A percentile compares a stretch with the other conserved stretches of the same genome.
Conservation (phyloP, 2,888 invertebrate genomes). For the Tricholauxania praeusta region DNA sequence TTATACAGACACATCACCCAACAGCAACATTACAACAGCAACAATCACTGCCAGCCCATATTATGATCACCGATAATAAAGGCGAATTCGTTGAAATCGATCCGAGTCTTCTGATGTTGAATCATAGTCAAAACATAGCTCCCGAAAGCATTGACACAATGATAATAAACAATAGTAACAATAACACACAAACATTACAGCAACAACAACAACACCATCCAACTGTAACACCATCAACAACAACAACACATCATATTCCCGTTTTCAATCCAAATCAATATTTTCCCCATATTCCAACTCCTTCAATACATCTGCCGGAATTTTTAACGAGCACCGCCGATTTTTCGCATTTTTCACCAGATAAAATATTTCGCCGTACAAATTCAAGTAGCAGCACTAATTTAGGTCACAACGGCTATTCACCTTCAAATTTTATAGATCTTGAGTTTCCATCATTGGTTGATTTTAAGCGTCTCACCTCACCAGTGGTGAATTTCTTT, state of each 20-base stretch:
- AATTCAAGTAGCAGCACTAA: conserved; percentile 51
- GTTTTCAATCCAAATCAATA: conserved; percentile 40
- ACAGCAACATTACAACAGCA: conserved; percentile 41
- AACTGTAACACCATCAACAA: conserved; percentile 41
- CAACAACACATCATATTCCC: conserved; percentile 14
- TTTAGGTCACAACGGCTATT: conserved; percentile 48
- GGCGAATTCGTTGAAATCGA: conserved; percentile 62
- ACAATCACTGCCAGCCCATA: conserved; percentile 55
- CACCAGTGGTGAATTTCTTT: conserved; percentile 66
- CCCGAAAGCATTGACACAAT: conserved; percentile 42
- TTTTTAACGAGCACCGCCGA: conserved; percentile 58
- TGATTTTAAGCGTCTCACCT: conserved; percentile 63
- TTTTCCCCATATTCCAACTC: conserved; percentile 50
- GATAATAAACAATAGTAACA: conserved; percentile 47
- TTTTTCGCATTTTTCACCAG: conserved; percentile 59
- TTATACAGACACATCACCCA: conserved; percentile 14
- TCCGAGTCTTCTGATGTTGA: conserved; percentile 49
- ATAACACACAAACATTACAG: conserved; percentile 48
- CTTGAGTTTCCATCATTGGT: conserved; percentile 57
- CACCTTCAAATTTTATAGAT: conserved; percentile 26
- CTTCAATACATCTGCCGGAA: conserved; percentile 57
- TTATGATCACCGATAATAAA: conserved; percentile 60
- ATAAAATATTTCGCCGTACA: conserved; percentile 55
- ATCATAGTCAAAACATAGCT: background rate
- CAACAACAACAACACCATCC: conserved; percentile 43